Evolutionary conservation across 2,797 vertebrate species (phyloP), one percentile per base, ranked within the genome.

Genomic region (Gallirallus australis): DNA sequence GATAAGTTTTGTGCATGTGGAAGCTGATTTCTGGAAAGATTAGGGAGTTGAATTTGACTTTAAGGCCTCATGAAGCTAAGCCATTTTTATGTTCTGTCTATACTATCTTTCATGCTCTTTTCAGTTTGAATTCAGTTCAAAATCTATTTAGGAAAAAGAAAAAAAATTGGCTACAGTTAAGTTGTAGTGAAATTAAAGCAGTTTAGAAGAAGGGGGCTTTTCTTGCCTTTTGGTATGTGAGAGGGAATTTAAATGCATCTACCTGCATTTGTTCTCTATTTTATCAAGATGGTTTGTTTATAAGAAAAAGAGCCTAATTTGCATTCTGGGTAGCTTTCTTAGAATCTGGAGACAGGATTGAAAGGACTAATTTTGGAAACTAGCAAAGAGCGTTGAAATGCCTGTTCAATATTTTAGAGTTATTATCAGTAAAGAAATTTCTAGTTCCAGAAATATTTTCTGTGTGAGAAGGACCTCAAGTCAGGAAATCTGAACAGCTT

Each of bases 1-100:
- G 18, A 0, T 68, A 33, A 45, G 15, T 53, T 65, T 47, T 45
- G 12, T 17, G 24, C 5, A 3, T 19, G 7, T 42, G 11, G 15
- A 88, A 60, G 30, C 27, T 66, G 14, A 21, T 70, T 89, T 48
- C 53, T 82, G 83, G 15, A 60, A 47, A 75, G 28, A 28, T 57
- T 73, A 56, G 25, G 21, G 82, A 54, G 42, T 39, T 70, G 24
- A 11, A 47, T 15, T 8, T 73, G 45, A 52, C 57, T 83, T 61
- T 21, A 39, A 66, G 27, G 25, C 20, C 72, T 65, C 25, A 27
- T 3, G 9, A 50, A 90, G 5, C 28, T 35, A 71, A 65, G 30
- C 11, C 8, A 15, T 39, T 78, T 37, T 79, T 90, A 11, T 68
- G 10, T 70, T 83, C 7, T 8, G 11, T 42, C 3, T 81, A 47